phyloP scores from a whole-genome alignment of 2,888 invertebrate genomes.

The Prosopocoilus inquinatus region DNA sequence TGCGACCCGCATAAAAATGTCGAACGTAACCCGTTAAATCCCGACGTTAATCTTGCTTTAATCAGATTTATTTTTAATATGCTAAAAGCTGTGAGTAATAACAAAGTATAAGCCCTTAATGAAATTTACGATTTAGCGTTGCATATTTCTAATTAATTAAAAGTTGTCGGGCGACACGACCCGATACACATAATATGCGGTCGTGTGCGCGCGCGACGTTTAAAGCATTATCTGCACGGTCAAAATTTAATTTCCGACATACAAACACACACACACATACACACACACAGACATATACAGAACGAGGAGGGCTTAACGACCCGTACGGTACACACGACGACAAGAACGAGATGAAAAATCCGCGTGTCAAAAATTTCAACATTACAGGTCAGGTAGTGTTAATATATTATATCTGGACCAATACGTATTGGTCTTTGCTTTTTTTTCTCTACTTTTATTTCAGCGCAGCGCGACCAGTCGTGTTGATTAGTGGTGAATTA shows the following conservation, averaged over 20 bases:
- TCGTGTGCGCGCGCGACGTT: no score
- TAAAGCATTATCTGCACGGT: no score
- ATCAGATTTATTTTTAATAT: slow-evolving; percentile 3
- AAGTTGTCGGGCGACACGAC: not conserved
- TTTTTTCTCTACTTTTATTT: no score
- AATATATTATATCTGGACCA: not conserved
- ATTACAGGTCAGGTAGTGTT: slow-evolving; percentile 19
- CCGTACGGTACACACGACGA: not conserved
- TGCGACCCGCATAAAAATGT: not conserved
- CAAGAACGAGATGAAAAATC: slow-evolving; percentile 21
- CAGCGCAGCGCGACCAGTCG: no score
- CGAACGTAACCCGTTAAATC: not conserved
- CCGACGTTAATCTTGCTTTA: not conserved
- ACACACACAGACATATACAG: no score
- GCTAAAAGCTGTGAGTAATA: not conserved
- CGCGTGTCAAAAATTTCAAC: slow-evolving; percentile 24
- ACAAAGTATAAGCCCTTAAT: not conserved
- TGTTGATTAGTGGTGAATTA: no score
- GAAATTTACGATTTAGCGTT: slow-evolving; percentile 1
- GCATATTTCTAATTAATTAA: slow-evolving; percentile 3
- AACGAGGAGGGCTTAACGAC: no score
- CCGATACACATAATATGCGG: no score
- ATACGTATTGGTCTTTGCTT: no score
- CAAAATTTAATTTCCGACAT: no score
- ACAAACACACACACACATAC: no score